Conservation (phyloP, 2,797 vertebrate species). For the Bovichtus diacanthus region DNA sequence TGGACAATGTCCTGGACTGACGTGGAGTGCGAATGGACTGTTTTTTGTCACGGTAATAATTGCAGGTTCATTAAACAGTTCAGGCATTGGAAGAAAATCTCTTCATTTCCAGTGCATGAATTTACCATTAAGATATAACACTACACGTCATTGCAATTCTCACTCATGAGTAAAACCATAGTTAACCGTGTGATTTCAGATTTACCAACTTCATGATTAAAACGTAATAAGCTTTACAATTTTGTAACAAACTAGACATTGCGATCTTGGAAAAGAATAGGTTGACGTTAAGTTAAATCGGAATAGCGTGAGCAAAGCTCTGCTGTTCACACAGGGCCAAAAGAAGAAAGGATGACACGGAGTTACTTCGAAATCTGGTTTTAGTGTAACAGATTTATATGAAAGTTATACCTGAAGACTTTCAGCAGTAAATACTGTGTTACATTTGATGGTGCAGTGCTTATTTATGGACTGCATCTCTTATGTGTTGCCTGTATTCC, state of each 20-base stretch:
- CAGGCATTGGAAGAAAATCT: too few species aligned
- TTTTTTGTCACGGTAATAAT: background rate
- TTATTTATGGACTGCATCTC: constrained; percentile 20
- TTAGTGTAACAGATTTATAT: background rate
- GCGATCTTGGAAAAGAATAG: too few species aligned
- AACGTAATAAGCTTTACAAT: background rate
- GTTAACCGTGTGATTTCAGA: background rate
- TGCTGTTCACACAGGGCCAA: background rate
- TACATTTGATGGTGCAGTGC: constrained; percentile 7
- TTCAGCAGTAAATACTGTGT: background rate
- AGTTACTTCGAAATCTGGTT: background rate
- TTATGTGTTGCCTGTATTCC: constrained; percentile 19
- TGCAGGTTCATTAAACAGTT: background rate
- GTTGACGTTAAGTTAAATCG: background rate
- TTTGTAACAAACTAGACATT: background rate
- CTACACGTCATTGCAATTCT: background rate
- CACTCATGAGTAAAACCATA: background rate
- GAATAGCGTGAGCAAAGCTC: background rate
- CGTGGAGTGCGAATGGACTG: background rate
- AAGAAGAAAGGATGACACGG: background rate
- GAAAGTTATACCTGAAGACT: background rate
- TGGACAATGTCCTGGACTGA: background rate
- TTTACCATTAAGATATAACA: background rate
- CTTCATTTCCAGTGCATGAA: background rate
- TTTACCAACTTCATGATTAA: background rate